Base-by-base conservation (phyloP, 2,888 invertebrate species). In the Oeneis ivallda region DNA sequence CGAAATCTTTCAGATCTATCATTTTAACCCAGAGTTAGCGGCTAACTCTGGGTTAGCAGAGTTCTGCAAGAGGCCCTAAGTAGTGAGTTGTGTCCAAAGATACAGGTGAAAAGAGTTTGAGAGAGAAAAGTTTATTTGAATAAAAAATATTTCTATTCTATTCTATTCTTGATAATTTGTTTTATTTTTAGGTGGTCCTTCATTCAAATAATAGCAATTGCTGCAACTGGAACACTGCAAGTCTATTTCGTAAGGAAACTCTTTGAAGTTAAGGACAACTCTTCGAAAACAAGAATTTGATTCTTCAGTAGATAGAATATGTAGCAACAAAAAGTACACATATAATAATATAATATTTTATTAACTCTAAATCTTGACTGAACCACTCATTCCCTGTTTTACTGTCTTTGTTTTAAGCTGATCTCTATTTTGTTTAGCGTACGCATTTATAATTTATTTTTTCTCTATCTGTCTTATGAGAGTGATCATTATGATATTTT, bases 211-310 rank as follows among this genome's bases (percentile, higher is more conserved):
- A 66, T 95, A 34, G 96, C 98, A 1, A 96, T 98, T 70, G 88
- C 95, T 58, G 93, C 94, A 1, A 96, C 98, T 0, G 96, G 96
- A 10, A 93, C 95, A 0, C 77, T 95, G 32, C 95, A 97, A 90
- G 97, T 98, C 1, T 96, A 95, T 83, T 98, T 98, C 84, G 96
- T 98, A 13, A 94, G 97, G 71, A 96, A 97, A 89, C 89, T 98
- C 11, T 98, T 98, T 82, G 96, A 97, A 79, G 94, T 95, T 0
- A 96, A 95, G 80, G 89, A 93, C 41, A 94, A 94, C 66, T 90
- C 93, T 5, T 93, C 93, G 8, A 93, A 92, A 74, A 92, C 93
- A 52, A 87, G 93, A 78, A 94, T 94, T 73, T 94, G 86, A 87
- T 52, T 53, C 19, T 45, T 45, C 8, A 32, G 7, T 53, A 47